Conservation (phyloP, 2,888 invertebrate genomes). For the Nowickia ferox region DNA sequence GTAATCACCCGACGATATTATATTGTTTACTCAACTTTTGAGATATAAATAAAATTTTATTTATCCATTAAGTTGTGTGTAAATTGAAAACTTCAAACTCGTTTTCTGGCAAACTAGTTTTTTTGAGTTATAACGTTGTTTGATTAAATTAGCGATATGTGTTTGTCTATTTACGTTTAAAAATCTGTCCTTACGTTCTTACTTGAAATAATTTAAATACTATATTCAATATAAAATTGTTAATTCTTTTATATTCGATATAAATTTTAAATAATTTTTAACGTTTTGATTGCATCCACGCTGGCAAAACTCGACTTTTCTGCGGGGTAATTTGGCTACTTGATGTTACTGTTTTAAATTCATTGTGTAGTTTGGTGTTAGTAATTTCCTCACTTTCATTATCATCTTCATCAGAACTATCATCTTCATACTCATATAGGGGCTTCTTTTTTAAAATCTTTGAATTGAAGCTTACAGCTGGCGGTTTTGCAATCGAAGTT, state of each 20-base stretch:
- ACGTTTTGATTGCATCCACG: slow-evolving; percentile 61
- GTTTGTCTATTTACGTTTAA: no score
- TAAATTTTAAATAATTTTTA: not conserved
- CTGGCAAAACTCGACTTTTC: slow-evolving; percentile 59
- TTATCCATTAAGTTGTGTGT: no score
- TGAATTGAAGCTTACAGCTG: not conserved
- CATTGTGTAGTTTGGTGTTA: not conserved
- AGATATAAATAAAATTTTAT: no score
- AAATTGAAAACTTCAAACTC: no score
- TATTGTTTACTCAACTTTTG: no score
- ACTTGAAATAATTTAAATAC: no score
- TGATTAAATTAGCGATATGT: no score
- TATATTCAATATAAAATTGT: no score
- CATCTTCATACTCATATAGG: slow-evolving; percentile 56
- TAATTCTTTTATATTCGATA: not conserved
- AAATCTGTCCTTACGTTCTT: no score
- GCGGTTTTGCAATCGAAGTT: not conserved
- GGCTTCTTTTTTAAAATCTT: slow-evolving; percentile 38
- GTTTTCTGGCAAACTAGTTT: no score
- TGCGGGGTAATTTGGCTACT: not conserved
- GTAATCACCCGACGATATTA: no score
- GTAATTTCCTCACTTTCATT: not conserved
- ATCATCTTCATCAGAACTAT: slow-evolving; percentile 61
- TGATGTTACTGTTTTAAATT: not conserved
- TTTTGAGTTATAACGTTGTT: no score